phyloP scores from a whole-genome alignment of 2,888 invertebrate genomes.

The Sinelater perroti region DNA sequence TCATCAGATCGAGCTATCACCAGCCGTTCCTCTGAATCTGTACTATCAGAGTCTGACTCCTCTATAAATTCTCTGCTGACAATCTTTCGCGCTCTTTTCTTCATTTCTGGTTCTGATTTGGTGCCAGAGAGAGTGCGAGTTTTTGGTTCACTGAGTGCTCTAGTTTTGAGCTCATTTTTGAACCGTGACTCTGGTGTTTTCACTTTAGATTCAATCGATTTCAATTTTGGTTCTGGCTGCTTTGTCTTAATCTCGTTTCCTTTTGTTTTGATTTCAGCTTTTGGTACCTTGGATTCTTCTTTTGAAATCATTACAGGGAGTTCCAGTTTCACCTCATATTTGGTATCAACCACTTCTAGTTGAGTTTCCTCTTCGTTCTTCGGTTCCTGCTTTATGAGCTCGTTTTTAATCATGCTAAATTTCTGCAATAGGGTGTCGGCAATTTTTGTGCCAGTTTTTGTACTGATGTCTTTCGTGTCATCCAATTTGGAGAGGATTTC shows the following conservation, averaged over 20 bases:
- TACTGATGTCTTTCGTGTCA: constrained; percentile 53
- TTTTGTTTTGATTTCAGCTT: constrained; percentile 16
- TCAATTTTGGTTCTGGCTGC: constrained; percentile 39
- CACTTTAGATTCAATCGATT: constrained; percentile 44
- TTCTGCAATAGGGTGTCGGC: constrained; percentile 59
- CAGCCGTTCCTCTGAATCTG: constrained; percentile 70
- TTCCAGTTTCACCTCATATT: constrained; percentile 10
- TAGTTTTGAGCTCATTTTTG: constrained; percentile 28
- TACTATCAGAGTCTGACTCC: constrained; percentile 70
- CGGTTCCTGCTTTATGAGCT: constrained; percentile 15
- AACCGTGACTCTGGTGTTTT: constrained; percentile 31
- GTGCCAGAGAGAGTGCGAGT: background rate
- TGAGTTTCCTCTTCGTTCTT: constrained; percentile 45
- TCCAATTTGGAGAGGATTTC: constrained; percentile 54
- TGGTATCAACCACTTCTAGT: background rate
- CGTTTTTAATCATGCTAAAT: constrained; percentile 55
- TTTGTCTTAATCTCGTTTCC: constrained; percentile 36
- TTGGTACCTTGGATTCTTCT: constrained; percentile 3
- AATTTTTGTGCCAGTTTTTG: constrained; percentile 59
- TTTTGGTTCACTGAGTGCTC: constrained; percentile 24
- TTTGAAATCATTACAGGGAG: constrained; percentile 25
- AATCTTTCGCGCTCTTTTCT: constrained; percentile 54
- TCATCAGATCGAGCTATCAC: constrained; percentile 65
- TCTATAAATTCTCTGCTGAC: constrained; percentile 63
- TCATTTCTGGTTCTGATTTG: constrained; percentile 43